Percentiles rank a stretch among this genome's conserved stretches.
These are phyloP conservation scores for Sebastes oblongus DNA, from an alignment of 2,797 vertebrate species.

Conservation along the genomic window DNA sequence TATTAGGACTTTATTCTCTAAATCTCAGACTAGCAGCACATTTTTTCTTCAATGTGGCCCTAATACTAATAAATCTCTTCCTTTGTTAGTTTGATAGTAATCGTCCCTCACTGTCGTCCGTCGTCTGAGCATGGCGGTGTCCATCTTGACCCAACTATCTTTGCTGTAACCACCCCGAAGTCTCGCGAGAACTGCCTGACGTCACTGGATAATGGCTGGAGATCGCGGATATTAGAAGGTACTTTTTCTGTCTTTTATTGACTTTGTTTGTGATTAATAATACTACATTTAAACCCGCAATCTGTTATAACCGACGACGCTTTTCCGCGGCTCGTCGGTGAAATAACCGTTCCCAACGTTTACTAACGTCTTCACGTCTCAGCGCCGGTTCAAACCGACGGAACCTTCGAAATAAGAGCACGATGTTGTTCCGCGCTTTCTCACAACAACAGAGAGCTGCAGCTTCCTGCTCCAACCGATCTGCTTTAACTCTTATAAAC, in stretches of 20 bases:
- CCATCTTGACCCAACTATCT: constrained; percentile 28
- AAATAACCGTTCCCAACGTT: neutral
- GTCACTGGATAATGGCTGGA: constrained; percentile 78
- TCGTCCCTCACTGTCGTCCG: neutral
- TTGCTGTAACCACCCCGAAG: neutral
- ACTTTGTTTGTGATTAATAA: constrained; percentile 17
- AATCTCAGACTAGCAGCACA: too few relatives aligned
- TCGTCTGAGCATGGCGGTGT: fast-evolving
- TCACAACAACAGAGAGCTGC: too few relatives aligned
- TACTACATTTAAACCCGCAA: neutral
- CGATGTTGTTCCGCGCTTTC: constrained; percentile 72
- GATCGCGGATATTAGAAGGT: constrained; percentile 80
- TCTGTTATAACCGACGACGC: fast-evolving
- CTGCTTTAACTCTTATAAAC: too few relatives aligned
- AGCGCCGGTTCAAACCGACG: constrained; percentile 54
- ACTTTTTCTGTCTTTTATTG: constrained; percentile 73
- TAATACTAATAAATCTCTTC: too few relatives aligned
- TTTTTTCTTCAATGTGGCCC: too few relatives aligned
- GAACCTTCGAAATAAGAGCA: constrained; percentile 87
- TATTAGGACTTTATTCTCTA: too few relatives aligned
- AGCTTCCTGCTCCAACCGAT: fast-evolving
- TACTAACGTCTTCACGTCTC: too few relatives aligned
- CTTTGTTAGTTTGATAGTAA: too few relatives aligned
- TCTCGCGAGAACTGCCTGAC: constrained; percentile 64
- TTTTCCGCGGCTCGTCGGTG: fast-evolving